Evolutionary conservation across 2,797 vertebrate genomes (phyloP), one percentile per base, ranked within the genome.

Genomic region (Aldrovandia affinis): DNA sequence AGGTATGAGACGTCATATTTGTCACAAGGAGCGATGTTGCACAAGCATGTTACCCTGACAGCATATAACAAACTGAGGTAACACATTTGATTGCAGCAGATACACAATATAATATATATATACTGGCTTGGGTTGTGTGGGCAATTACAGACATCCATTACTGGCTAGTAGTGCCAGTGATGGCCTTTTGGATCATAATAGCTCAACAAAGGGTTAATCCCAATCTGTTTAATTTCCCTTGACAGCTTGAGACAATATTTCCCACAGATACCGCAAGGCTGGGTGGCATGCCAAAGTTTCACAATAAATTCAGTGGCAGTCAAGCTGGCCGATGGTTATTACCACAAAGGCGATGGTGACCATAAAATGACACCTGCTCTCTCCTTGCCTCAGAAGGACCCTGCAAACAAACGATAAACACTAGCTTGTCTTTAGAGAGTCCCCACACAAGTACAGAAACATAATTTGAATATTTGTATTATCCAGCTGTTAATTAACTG

Each of bases 291-390:
- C 1, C 78, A 57, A 50, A 55, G 78, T 20, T 81, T 55, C 44
- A 55, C 47, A 25, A 80, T 80, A 65, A 65, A 42, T 80, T 80
- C 47, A 33, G 65, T 55, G 47, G 33, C 25, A 61, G 79, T 80
- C 61, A 73, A 70, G 50, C 52, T 57, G 78, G 63, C 75, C 52
- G 36, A 42, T 36, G 57, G 80, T 81, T 61, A 57, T 81, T 25
- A 36, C 80, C 55, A 61, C 54, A 22, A 20, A 79, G 44, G 80
- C 30, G 47, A 25, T 54, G 47, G 30, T 70, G 61, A 80, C 78
- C 33, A 84, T 84, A 39, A 68, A 80, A 84, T 1, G 52, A 80
- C 83, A 84, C 20, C 83, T 70, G 78, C 50, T 80, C 25, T 39
- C 75, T 78, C 42, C 10, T 39, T 36, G 73, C 57, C 6, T 50